Base-by-base conservation (phyloP, 1,140 invertebrate genomes). In the Lucilia cuprina region DNA sequence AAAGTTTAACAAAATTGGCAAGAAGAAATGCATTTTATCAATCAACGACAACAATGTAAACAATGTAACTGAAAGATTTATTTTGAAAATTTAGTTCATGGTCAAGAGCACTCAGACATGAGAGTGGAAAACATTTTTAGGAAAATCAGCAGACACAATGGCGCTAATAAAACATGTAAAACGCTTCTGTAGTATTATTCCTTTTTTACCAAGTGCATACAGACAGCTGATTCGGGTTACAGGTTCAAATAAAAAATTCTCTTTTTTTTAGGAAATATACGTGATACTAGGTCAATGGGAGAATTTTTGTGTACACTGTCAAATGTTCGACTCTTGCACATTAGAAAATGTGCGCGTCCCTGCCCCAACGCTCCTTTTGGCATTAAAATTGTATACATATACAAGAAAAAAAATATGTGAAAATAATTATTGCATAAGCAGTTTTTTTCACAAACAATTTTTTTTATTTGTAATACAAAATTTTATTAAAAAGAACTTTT, bases 371-470 rank as follows among this genome's bases (percentile, higher is more conserved):
- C 65, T 70, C 21, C n/a, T 21, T 70, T 70, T 70, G 19, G 65
- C 65, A 10, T 10, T 19, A 70, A 17, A n/a, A 21, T 70, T 19
- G 21, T 70, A n/a, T 4, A 19, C 1, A 60, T n/a, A 60, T 14
- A 30, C 21, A 10, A 34, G 13, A 3, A 75, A 75, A 75, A 75
- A 75, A n/a, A 14, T 34, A 41, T 47, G 25, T 47, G n/a, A 80
- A 80, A 41, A 78, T 78, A 41, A 47, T 47, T 50, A 80, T 80
- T 80, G 77, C 77, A 80, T 80, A 80, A 80, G 77, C 21, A 2
- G 13, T 78, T 49, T 70, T n/a, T 70, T 70, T 70, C 19, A 21
- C 65, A 21, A 12, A 10, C 19, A 19, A 70, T 10, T 19, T 21
- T 70, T 70, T 19, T 70, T 70, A 21, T 70, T 21, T 70, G 2